Percentiles rank a stretch among this genome's conserved stretches.
These are phyloP conservation scores for Tympanuchus pallidicinctus DNA, from an alignment of 2,113 vertebrate species.

Conservation along the genomic window DNA sequence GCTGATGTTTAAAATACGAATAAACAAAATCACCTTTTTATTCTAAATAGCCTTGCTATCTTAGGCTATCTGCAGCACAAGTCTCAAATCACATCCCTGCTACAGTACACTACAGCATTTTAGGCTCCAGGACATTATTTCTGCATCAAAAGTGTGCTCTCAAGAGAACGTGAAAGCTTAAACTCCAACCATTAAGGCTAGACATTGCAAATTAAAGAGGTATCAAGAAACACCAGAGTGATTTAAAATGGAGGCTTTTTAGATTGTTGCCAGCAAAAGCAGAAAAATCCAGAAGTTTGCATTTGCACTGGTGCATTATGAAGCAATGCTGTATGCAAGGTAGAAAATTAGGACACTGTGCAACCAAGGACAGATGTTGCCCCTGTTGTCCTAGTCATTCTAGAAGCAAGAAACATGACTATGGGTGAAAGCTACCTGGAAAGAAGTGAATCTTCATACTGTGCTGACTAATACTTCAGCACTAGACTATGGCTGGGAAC, in stretches of 20 bases:
- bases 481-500: slow-evolving; percentile 46
- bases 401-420: slow-evolving; percentile 71
- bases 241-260: not conserved
- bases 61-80: not conserved
- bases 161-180: slow-evolving; percentile 7
- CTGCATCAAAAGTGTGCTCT: not conserved
- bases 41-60: not conserved
- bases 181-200: slow-evolving; percentile 39
- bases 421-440: slow-evolving; percentile 72
- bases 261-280: not conserved
- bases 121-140: not conserved
- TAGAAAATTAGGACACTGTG: not conserved
- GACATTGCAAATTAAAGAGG: slow-evolving; percentile 17
- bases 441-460: slow-evolving; percentile 66
- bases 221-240: not conserved
- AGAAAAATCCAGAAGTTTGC: slow-evolving; percentile 16
- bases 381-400: slow-evolving; percentile 56
- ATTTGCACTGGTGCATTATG: not conserved
- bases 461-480: slow-evolving; percentile 62
- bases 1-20: not conserved
- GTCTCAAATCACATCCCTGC: not conserved
- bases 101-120: not conserved
- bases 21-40: not conserved
- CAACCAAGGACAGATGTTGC: slow-evolving; percentile 34
- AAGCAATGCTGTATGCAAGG: not conserved